phyloP scores from a whole-genome alignment of 2,888 invertebrate species.

The Drosophila buzzatii region DNA sequence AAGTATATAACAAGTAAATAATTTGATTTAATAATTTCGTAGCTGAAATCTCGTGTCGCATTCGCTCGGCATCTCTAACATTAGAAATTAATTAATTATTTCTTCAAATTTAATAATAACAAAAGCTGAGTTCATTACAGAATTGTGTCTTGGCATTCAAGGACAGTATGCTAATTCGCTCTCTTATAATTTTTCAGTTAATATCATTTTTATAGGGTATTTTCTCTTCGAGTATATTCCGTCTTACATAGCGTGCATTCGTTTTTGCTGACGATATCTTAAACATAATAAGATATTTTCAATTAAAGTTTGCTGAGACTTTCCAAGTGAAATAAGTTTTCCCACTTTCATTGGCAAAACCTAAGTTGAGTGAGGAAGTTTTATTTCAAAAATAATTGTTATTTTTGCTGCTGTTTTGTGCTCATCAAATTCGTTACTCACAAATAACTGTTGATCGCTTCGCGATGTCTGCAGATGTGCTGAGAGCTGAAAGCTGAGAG shows the following conservation, averaged over 20 bases:
- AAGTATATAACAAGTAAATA: background rate
- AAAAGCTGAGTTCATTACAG: no score
- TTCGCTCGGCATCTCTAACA: no score
- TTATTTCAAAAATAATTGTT: background rate
- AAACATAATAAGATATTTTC: constrained; percentile 81
- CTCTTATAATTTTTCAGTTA: background rate
- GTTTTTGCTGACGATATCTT: constrained; percentile 79
- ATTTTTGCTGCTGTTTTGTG: background rate
- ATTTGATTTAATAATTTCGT: no score
- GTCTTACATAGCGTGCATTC: background rate
- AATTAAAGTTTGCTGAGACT: constrained; percentile 76
- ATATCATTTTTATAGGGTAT: background rate
- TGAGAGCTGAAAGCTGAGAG: no score
- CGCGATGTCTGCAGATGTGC: no score
- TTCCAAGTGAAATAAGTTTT: constrained; percentile 4
- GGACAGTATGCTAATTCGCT: no score
- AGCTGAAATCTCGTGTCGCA: no score
- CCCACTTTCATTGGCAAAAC: background rate
- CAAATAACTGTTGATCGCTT: no score
- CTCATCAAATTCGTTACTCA: no score
- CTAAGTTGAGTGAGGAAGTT: background rate
- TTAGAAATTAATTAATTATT: no score
- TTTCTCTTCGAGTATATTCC: background rate
- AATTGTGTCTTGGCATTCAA: no score
- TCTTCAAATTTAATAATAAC: no score